A percentile compares a stretch with the other conserved stretches of the same genome.
Evolutionary conservation across 2,888 invertebrate species (phyloP).

Genomic region (Eilema sororculum): DNA sequence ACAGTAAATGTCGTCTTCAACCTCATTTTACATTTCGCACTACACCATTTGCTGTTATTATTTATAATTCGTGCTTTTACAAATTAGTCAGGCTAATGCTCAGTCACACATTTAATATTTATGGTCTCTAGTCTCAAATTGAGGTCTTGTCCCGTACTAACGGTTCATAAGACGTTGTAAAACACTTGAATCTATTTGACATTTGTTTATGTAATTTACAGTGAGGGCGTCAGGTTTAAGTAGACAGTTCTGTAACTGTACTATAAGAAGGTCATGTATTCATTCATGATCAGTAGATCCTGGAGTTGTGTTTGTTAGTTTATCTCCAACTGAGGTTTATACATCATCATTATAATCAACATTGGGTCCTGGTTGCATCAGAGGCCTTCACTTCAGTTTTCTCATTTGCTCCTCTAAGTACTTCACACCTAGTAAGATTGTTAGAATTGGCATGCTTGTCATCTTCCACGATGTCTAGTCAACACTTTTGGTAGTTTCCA

Average conservation of each 20-base stretch:
- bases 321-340: background rate
- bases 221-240: constrained; percentile 31
- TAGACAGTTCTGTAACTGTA: constrained; percentile 46
- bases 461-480: no score
- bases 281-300: background rate
- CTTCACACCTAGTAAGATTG: no score
- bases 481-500: no score
- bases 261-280: constrained; percentile 26
- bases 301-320: background rate
- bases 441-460: no score
- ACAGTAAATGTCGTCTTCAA: constrained; percentile 24
- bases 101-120: constrained; percentile 39
- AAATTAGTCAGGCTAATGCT: constrained; percentile 37
- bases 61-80: constrained; percentile 44
- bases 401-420: no score
- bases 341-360: background rate
- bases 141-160: constrained; percentile 41
- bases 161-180: constrained; percentile 43
- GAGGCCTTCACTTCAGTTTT: no score
- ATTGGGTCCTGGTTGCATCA: no score
- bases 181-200: constrained; percentile 49
- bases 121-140: constrained; percentile 33
- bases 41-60: constrained; percentile 34
- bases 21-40: constrained; percentile 32
- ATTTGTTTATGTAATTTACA: constrained; percentile 52